Evolutionary conservation across 2,797 vertebrate genomes (phyloP), one percentile per base, ranked within the genome.

Genomic region (Buceros bicornis): DNA sequence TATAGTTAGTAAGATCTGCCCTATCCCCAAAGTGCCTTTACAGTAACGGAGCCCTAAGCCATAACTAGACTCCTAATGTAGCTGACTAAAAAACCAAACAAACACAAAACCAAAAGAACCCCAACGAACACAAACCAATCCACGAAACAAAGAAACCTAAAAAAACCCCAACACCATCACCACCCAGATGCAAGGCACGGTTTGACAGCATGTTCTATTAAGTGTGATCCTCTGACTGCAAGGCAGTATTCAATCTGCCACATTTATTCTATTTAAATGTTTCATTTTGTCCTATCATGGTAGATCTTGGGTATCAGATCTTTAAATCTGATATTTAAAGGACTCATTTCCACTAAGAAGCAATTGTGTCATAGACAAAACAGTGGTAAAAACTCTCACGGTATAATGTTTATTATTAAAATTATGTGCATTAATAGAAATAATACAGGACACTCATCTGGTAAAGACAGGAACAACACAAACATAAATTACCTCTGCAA

Each of bases 21-120:
- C 24, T 33, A 48, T 6, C 13, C 28, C 7, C 25, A 70, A 40
- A 93, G 1, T 84, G 16, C 21, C 37, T 91, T 78, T 62, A 78
- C 13, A 79, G 20, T 31, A 92, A 57, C 17, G 10, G 19, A 85
- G 37, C 35, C 61, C 57, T 77, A 76, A 33, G 64, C 50, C 72
- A 82, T 33, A 0, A 53, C 29, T 62, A 50, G 7, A 64, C 7
- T 35, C 0, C 0, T 19, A 81, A 71, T 16, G 6, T 17, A 50
- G 43, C n/a, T 50, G 37, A 13, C 7, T 66, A 19, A 21, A n/a
- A 6, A 48, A 48, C 33, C 33, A 61, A n/a, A 42, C 22, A 50
- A 37, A 28, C 7, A 21, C 16, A 42, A 31, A 7, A 29, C 29
- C 15, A 28, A 21, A 43, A 3, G 22, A 14, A 21, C 19, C 7